Conservation (phyloP, 2,797 vertebrate species). For the Epinephelus coioides region DNA sequence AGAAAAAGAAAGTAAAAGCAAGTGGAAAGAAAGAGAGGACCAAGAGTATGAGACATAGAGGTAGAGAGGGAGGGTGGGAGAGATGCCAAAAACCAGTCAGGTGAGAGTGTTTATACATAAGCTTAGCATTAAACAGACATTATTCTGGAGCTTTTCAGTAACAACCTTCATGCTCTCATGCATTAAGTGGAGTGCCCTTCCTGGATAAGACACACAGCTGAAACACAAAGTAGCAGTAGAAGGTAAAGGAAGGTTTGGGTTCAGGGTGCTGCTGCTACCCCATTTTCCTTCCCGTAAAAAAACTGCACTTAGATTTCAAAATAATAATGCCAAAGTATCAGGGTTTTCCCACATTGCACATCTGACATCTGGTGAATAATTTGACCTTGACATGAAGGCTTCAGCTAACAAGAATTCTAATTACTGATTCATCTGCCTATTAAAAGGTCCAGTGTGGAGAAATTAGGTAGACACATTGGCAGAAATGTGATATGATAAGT, state of each 20-base stretch:
- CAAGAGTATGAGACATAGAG: neutral
- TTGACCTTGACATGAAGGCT: neutral
- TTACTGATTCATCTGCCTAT: neutral
- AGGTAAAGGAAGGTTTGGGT: neutral
- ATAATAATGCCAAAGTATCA: neutral
- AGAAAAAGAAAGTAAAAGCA: slow-evolving; percentile 22
- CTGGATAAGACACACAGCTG: slow-evolving; percentile 23
- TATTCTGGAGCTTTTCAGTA: slow-evolving; percentile 29
- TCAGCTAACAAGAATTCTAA: neutral
- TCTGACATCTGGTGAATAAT: neutral
- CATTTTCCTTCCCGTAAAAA: neutral
- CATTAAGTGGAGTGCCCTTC: neutral
- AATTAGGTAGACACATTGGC: too few species aligned
- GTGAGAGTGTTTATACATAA: slow-evolving; percentile 64
- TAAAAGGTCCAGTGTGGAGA: neutral
- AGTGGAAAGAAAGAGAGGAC: neutral
- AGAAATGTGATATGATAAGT: too few species aligned
- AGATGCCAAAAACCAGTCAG: slow-evolving; percentile 52
- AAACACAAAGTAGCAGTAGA: slow-evolving; percentile 1
- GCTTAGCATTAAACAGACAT: slow-evolving; percentile 55
- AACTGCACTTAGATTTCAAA: neutral
- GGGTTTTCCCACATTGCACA: neutral
- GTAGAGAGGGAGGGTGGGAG: neutral
- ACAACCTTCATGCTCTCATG: slow-evolving; percentile 12
- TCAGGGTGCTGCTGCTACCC: neutral